Percentiles rank a stretch among this genome's conserved stretches.
These are phyloP conservation scores for Notarius quadriscutis DNA, from an alignment of 2,113 vertebrate species.

Conservation along the genomic window DNA sequence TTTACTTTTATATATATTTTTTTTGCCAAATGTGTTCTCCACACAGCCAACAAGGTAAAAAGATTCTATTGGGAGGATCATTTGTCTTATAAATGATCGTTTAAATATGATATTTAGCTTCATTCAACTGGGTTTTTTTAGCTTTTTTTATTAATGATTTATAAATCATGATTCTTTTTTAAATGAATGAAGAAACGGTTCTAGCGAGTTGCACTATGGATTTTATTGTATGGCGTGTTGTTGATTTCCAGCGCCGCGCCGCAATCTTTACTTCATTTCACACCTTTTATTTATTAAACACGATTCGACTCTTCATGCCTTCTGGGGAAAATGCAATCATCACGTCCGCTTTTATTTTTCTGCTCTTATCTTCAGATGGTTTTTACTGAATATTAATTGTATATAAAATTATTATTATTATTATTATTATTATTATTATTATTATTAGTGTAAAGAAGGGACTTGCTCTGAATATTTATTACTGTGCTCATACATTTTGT, in stretches of 20 bases:
- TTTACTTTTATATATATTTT: background rate
- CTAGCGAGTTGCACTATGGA: constrained; percentile 84
- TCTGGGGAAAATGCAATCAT: constrained; percentile 76
- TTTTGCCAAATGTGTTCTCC: background rate
- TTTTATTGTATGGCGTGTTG: constrained; percentile 53
- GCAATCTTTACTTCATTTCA: constrained; percentile 86
- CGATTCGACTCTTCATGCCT: background rate
- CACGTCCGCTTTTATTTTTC: constrained; percentile 76
- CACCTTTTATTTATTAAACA: constrained; percentile 76
- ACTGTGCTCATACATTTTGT: constrained; percentile 93
- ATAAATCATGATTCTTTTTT: background rate
- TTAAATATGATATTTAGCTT: background rate
- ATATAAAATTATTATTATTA: constrained; percentile 67
- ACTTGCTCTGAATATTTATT: constrained; percentile 92
- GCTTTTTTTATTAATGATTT: background rate
- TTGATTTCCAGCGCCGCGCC: constrained; percentile 93
- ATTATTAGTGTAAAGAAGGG: constrained; percentile 68
- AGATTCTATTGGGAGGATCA: background rate
- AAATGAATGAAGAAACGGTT: background rate
- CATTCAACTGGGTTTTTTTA: background rate
- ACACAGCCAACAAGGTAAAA: background rate
- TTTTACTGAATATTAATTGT: constrained; percentile 77
- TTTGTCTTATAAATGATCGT: background rate
- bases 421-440: constrained; percentile 70
- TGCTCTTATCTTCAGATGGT: constrained; percentile 81